phyloP scores from a whole-genome alignment of 2,888 invertebrate species.

The Pachycephus smyrnensis region DNA sequence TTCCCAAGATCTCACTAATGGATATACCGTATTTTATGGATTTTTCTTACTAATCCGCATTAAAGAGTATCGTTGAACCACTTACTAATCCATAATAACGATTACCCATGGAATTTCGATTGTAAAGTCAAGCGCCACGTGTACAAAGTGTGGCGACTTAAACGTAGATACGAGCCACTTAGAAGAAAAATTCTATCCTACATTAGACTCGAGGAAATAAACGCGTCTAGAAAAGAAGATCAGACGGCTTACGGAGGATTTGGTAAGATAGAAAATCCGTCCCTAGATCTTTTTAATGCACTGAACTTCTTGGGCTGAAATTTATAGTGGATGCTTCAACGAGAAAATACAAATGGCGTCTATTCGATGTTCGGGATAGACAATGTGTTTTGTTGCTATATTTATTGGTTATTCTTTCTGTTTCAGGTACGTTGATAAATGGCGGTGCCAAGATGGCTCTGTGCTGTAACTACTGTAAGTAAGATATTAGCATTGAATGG shows the following conservation, averaged over 20 bases:
- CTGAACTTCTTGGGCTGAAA: background rate
- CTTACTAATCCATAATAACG: background rate
- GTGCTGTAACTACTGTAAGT: background rate
- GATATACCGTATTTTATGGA: background rate
- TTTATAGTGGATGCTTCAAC: background rate
- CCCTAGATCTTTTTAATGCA: background rate
- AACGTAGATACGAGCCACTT: background rate
- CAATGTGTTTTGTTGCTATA: background rate
- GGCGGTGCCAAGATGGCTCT: background rate
- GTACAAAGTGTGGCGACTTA: background rate
- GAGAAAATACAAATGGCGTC: background rate
- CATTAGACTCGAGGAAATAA: background rate
- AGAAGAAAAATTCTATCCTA: background rate
- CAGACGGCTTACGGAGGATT: background rate
- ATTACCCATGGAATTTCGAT: background rate
- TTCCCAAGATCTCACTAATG: background rate
- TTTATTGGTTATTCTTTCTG: background rate
- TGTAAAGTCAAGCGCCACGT: background rate
- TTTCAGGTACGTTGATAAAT: background rate
- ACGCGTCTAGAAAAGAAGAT: background rate
- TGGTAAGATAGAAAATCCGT: background rate
- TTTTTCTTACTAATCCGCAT: constrained; percentile 1
- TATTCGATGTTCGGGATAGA: background rate
- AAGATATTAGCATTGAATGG: constrained; percentile 6
- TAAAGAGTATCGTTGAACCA: background rate